Base-by-base conservation (phyloP, 2,113 vertebrate genomes). In the Stictonetta naevosa region DNA sequence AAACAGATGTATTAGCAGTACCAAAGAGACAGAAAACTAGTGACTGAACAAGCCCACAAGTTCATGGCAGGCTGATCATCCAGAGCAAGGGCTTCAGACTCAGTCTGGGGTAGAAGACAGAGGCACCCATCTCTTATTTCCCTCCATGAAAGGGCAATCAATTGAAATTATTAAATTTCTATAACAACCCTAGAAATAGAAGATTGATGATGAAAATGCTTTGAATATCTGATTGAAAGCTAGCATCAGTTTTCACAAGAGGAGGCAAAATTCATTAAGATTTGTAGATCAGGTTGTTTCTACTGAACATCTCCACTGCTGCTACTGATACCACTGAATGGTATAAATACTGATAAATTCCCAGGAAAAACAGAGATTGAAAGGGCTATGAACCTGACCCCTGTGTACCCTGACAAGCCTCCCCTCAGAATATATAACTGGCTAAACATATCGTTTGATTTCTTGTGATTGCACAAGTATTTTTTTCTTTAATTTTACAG, bases 111-210 rank as follows among this genome's bases (percentile, higher is more conserved):
- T 0, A 60, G 58, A 83, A 20, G 79, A 48, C 15, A 71, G 59
- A 73, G 1, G 4, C 17, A 50, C 4, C 1, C 0, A 0, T 63
- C 36, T 92, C 34, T 13, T 53, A 5, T 80, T 69, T 92, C 55
- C 40, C 10, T 58, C 60, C 9, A 19, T 46, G 68, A 56, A 81
- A 62, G 72, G 15, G 8, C 11, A 68, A 80, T 73, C 71, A 64
- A 60, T 60, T 55, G 34, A 63, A 79, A 25, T 48, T 13, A 88
- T 48, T 22, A 73, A 36, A 38, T 88, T 92, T 62, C 38, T 80
- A 21, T 86, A 33, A 69, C 40, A 91, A 58, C 7, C 22, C 15
- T 66, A 36, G 28, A 90, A 88, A 83, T 1, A 79, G 38, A 92
- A 3, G 10, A 64, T 2, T 44, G 44, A 80, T 79, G 25, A 76